Evolutionary conservation across 2,888 invertebrate genomes (phyloP).

Genomic region (Dastarcus helophoroides): DNA sequence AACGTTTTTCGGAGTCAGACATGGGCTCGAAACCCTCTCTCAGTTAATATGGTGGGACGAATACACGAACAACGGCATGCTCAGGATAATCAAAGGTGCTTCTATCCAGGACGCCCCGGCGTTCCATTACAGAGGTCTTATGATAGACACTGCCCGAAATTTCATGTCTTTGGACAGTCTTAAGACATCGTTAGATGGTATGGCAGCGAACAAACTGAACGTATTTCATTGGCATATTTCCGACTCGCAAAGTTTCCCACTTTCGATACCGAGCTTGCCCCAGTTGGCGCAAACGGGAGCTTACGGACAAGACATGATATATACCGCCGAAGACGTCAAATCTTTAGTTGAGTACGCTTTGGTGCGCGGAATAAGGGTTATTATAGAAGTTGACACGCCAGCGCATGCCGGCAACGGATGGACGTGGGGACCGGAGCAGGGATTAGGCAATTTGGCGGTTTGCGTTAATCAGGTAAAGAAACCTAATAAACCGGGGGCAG

Average conservation of each 20-base stretch:
- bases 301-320: conserved; percentile 59
- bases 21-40: conserved; percentile 66
- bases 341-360: conserved; percentile 66
- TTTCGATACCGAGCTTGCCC: conserved; percentile 63
- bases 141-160: conserved; percentile 86
- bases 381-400: conserved; percentile 85
- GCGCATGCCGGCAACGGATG: conserved; percentile 82
- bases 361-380: conserved; percentile 71
- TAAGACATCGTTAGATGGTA: conserved; percentile 68
- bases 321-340: conserved; percentile 57
- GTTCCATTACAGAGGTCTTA: conserved; percentile 70
- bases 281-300: conserved; percentile 76
- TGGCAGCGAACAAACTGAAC: conserved; percentile 84
- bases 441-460: conserved; percentile 65
- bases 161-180: conserved; percentile 66
- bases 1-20: conserved; percentile 66
- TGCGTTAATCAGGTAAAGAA: conserved; percentile 77
- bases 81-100: conserved; percentile 55
- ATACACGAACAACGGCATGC: conserved; percentile 40
- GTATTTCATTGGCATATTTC: conserved; percentile 88
- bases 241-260: conserved; percentile 89
- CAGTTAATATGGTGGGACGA: conserved; percentile 74
- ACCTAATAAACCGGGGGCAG: too few species aligned
- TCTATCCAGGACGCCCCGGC: conserved; percentile 66
- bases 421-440: conserved; percentile 68